Conservation (phyloP, 2,113 vertebrate species). For the Syngnathus scovelli region DNA sequence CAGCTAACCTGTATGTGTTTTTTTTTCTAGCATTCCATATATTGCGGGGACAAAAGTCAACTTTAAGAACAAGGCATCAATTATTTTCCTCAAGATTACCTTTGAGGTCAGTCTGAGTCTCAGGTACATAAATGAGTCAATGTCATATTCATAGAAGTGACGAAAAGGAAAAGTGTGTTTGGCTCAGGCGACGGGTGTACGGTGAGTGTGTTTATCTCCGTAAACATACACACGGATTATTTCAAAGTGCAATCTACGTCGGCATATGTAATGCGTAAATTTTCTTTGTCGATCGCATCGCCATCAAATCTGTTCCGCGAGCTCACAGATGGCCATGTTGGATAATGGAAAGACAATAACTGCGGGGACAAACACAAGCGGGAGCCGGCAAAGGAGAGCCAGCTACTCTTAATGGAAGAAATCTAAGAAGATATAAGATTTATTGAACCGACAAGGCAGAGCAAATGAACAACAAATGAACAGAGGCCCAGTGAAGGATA, state of each 20-base stretch:
- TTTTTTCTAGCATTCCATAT: not conserved
- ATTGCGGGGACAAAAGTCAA: not conserved
- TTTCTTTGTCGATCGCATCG: conserved; percentile 39
- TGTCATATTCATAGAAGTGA: not conserved
- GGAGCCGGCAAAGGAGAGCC: conserved; percentile 49
- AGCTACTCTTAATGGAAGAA: conserved; percentile 50
- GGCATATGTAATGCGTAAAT: conserved; percentile 30
- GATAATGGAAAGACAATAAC: conserved; percentile 54
- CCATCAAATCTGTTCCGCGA: conserved; percentile 45
- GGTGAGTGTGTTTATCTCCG: not conserved
- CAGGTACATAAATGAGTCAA: not conserved
- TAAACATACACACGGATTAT: conserved; percentile 10
- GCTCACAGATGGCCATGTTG: conserved; percentile 47
- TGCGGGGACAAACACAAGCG: conserved; percentile 41
- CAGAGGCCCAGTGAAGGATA: conserved; percentile 59
- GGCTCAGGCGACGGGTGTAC: not conserved
- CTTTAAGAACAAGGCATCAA: not conserved
- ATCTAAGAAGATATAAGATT: conserved; percentile 60
- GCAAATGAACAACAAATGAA: conserved; percentile 68
- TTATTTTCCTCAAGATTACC: not conserved
- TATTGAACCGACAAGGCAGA: conserved; percentile 65
- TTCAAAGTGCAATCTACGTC: conserved; percentile 17
- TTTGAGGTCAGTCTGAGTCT: not conserved
- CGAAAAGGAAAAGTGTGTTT: not conserved
- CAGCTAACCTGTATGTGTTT: conserved; percentile 5